These are phyloP conservation scores for Serrognathus titanus DNA, from an alignment of 2,888 invertebrate genomes.

Conservation along the genomic window DNA sequence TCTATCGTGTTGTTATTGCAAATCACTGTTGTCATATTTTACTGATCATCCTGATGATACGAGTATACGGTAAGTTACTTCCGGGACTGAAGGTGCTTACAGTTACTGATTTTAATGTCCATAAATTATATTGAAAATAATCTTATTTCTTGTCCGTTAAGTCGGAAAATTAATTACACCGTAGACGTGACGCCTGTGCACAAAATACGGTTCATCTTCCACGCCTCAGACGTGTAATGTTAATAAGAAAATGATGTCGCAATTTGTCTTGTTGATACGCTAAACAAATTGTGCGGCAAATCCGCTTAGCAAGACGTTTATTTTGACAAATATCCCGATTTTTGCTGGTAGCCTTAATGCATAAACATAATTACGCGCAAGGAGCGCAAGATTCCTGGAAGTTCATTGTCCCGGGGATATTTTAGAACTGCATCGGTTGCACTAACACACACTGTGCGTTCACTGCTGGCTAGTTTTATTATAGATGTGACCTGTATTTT, in stretches of 20 bases:
- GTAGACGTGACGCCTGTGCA: too few relatives aligned
- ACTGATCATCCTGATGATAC: too few relatives aligned
- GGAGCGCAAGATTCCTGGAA: constrained; percentile 16
- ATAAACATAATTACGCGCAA: background rate
- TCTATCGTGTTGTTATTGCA: too few relatives aligned
- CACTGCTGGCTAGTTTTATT: background rate
- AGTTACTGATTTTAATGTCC: too few relatives aligned
- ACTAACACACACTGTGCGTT: constrained; percentile 7
- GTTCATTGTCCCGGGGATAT: constrained; percentile 23
- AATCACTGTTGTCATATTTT: too few relatives aligned
- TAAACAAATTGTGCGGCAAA: background rate
- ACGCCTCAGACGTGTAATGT: background rate
- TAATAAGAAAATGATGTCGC: background rate
- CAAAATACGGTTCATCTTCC: too few relatives aligned
- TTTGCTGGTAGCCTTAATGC: background rate
- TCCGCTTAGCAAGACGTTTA: background rate
- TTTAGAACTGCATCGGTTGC: constrained; percentile 16
- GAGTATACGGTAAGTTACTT: too few relatives aligned
- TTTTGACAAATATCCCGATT: constrained; percentile 2
- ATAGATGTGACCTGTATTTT: constrained; percentile 1
- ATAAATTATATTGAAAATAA: too few relatives aligned
- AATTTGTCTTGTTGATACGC: background rate
- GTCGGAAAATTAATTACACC: too few relatives aligned
- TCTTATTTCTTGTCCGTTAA: too few relatives aligned
- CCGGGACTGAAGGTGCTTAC: too few relatives aligned